These are phyloP conservation scores for Aphis gossypii DNA, from an alignment of 1,140 invertebrate species.

Conservation along the genomic window DNA sequence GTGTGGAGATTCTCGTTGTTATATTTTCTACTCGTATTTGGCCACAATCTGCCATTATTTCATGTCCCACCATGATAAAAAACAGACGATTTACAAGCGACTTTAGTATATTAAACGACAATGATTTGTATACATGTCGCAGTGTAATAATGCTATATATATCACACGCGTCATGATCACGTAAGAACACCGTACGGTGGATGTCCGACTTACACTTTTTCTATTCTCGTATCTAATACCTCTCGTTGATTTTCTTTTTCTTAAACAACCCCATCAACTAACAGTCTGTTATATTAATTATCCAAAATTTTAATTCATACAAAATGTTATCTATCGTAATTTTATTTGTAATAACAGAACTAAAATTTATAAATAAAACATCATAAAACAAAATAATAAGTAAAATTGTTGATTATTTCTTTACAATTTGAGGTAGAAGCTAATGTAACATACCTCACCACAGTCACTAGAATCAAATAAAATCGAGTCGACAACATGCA, in stretches of 20 bases:
- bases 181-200: background rate
- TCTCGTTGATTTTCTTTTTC: background rate
- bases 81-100: background rate
- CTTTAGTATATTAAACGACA: background rate
- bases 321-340: background rate
- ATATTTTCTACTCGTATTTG: background rate
- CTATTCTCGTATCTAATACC: background rate
- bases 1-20: background rate
- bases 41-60: background rate
- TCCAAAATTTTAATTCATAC: background rate
- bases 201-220: background rate
- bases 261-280: background rate
- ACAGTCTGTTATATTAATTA: background rate
- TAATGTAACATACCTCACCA: background rate
- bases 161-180: background rate
- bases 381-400: background rate
- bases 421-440: background rate
- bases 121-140: background rate
- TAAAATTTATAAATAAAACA: background rate
- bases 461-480: background rate
- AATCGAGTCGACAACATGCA: background rate
- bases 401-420: background rate
- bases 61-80: background rate
- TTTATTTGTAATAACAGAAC: background rate
- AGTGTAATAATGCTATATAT: background rate